Conservation (phyloP, 2,113 vertebrate species). For the Abramis brama region DNA sequence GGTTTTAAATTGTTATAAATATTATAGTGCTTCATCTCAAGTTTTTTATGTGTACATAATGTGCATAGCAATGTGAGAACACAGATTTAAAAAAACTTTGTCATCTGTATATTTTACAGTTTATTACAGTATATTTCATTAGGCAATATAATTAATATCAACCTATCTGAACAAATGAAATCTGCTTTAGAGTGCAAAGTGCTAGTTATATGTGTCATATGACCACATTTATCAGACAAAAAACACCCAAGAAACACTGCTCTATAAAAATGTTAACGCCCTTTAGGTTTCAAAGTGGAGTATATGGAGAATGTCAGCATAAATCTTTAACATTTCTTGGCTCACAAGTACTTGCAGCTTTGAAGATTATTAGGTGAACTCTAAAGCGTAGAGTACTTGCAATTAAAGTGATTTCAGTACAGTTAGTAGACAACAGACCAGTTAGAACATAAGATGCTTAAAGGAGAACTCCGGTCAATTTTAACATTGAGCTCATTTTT, state of each 20-base stretch:
- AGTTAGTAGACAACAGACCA: not conserved
- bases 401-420: not conserved
- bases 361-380: not conserved
- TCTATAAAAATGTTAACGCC: not conserved
- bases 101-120: too few relatives aligned
- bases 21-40: not conserved
- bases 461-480: too few relatives aligned
- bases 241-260: not conserved
- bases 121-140: too few relatives aligned
- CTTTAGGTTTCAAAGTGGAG: not conserved
- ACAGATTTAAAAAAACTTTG: not conserved
- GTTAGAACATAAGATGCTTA: not conserved
- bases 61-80: not conserved
- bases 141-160: not conserved
- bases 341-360: not conserved
- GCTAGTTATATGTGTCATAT: not conserved
- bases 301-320: not conserved
- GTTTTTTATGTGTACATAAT: not conserved
- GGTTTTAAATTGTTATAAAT: not conserved
- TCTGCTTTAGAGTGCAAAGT: not conserved
- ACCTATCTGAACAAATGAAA: not conserved
- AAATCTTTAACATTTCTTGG: not conserved
- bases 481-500: too few relatives aligned
- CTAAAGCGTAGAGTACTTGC: not conserved
- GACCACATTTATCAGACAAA: not conserved